phyloP scores from a whole-genome alignment of 2,113 vertebrate genomes.

The Tachycineta bicolor region DNA sequence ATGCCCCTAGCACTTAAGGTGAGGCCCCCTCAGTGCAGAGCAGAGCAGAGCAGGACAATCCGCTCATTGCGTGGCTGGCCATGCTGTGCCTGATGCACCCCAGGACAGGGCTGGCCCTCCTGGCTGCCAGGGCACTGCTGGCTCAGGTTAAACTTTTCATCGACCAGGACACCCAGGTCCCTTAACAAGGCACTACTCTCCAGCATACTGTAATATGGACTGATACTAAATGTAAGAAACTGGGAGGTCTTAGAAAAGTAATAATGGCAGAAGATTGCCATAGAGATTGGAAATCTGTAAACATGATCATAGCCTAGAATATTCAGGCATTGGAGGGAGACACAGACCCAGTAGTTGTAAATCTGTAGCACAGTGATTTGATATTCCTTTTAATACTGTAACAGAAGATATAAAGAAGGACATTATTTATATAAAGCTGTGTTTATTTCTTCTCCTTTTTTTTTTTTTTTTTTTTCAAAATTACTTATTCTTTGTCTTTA shows the following conservation, averaged over 20 bases:
- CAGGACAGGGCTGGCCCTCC: rapidly evolving
- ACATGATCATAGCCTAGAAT: background rate
- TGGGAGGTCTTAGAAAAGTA: background rate
- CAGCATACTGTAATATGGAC: background rate
- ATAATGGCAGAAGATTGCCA: background rate
- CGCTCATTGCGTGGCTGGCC: rapidly evolving
- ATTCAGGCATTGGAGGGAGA: background rate
- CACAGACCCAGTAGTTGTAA: background rate
- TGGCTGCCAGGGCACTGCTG: background rate
- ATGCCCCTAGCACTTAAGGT: rapidly evolving
- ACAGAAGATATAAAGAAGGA: background rate
- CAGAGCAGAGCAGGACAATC: background rate
- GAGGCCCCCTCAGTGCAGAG: background rate
- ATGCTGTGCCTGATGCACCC: background rate
- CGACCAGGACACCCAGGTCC: rapidly evolving
- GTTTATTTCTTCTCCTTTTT: background rate
- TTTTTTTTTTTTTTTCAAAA: background rate
- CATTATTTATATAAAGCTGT: background rate
- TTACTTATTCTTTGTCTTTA: background rate
- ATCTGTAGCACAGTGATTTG: background rate
- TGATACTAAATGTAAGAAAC: background rate
- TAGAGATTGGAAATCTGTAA: background rate
- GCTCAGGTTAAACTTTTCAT: rapidly evolving
- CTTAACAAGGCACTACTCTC: background rate
- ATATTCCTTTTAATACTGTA: background rate